Evolutionary conservation across 2,888 invertebrate species (phyloP).

Genomic region (Torymus aiolomorphi): DNA sequence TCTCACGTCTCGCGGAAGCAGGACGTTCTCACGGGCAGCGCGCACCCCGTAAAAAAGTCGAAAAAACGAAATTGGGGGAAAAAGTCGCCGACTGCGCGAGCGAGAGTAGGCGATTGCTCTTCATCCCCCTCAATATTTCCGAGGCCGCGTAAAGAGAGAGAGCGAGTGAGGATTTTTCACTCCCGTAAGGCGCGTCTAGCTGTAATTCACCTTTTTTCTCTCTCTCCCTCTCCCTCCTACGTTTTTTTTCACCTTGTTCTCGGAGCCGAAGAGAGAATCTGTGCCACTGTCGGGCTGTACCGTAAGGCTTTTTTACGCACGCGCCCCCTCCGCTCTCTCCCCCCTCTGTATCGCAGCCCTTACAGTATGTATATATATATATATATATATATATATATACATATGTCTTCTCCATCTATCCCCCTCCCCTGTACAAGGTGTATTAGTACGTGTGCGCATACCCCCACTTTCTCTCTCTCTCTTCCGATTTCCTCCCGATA

Average conservation of each 20-base stretch:
- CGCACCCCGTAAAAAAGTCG: constrained; percentile 56
- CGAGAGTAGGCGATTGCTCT: constrained; percentile 7
- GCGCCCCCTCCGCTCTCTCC: neutral
- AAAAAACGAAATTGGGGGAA: constrained; percentile 54
- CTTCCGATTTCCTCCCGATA: constrained; percentile 37
- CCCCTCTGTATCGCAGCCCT: constrained; percentile 20
- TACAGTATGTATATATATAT: neutral
- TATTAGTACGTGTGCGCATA: constrained; percentile 65
- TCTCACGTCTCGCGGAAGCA: constrained; percentile 61
- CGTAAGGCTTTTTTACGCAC: constrained; percentile 68
- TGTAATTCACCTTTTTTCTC: constrained; percentile 70
- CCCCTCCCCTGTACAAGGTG: constrained; percentile 66
- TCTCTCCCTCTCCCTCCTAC: constrained; percentile 20
- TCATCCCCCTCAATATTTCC: constrained; percentile 44
- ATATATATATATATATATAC: neutral
- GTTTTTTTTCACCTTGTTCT: constrained; percentile 62
- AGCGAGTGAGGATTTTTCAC: constrained; percentile 49
- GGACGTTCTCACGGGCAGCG: constrained; percentile 61
- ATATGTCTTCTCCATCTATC: constrained; percentile 12
- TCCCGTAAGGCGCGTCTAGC: constrained; percentile 60
- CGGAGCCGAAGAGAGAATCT: constrained; percentile 66
- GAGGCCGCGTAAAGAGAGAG: neutral
- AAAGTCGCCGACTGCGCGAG: constrained; percentile 46
- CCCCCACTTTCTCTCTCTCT: neutral
- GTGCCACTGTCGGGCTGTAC: constrained; percentile 72